These are phyloP conservation scores for Leptopilina clavipes DNA, from an alignment of 1,140 invertebrate species.

Conservation along the genomic window DNA sequence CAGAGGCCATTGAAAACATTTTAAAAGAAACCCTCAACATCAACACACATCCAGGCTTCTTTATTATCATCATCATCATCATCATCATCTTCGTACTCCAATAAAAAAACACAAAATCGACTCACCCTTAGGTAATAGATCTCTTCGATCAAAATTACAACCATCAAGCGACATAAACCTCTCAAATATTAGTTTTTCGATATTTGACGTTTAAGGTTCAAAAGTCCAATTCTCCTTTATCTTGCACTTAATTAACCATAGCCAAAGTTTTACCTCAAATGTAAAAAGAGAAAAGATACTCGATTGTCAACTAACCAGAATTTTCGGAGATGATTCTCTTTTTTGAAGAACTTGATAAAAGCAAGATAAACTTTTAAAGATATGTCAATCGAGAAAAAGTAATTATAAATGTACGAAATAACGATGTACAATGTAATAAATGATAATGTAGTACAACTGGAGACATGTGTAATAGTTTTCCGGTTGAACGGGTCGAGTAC, in stretches of 20 bases:
- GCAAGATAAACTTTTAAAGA: too few relatives aligned
- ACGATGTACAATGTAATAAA: not conserved
- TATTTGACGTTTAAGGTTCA: too few relatives aligned
- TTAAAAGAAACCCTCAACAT: not conserved
- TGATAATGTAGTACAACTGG: not conserved
- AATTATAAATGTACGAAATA: too few relatives aligned
- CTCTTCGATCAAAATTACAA: not conserved
- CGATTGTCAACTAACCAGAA: too few relatives aligned
- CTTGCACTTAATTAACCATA: too few relatives aligned
- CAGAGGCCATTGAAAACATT: slow-evolving; percentile 9
- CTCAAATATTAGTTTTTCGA: not conserved
- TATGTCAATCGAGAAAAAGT: too few relatives aligned
- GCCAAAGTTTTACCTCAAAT: too few relatives aligned
- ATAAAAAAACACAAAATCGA: not conserved
- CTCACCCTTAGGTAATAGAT: not conserved
- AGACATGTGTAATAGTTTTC: not conserved
- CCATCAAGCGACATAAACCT: not conserved
- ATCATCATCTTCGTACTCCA: not conserved
- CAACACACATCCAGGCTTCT: not conserved
- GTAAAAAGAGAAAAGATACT: too few relatives aligned
- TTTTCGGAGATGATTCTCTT: too few relatives aligned
- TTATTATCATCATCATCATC: not conserved
- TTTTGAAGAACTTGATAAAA: too few relatives aligned
- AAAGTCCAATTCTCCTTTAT: too few relatives aligned
- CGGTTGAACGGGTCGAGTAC: not conserved